Evolutionary conservation across 2,797 vertebrate genomes (phyloP).

Genomic region (Gadopsis marmoratus): DNA sequence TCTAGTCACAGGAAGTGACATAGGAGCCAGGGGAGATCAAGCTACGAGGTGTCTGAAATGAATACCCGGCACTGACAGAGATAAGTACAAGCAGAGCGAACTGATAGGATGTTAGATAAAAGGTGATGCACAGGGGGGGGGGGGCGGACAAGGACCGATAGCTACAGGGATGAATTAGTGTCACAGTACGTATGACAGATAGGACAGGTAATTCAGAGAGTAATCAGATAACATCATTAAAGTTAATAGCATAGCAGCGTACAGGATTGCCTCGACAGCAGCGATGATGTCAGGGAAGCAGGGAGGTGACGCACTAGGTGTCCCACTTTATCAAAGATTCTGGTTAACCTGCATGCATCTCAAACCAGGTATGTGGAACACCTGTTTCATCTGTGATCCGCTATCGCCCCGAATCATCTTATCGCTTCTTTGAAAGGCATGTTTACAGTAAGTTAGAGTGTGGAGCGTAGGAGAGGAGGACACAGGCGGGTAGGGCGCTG

Average conservation of each 20-base stretch:
- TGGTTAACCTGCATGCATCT: slow-evolving; percentile 33
- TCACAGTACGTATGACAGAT: slow-evolving; percentile 4
- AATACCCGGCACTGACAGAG: slow-evolving; percentile 66
- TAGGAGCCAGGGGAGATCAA: slow-evolving; percentile 73
- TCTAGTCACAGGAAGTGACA: slow-evolving; percentile 83
- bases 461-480: slow-evolving; percentile 31
- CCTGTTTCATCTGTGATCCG: slow-evolving; percentile 63
- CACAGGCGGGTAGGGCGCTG: slow-evolving; percentile 26
- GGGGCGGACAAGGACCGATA: slow-evolving; percentile 12
- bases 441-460: slow-evolving; percentile 47
- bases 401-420: slow-evolving; percentile 47
- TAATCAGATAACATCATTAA: slow-evolving; percentile 53
- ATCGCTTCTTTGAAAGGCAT: slow-evolving; percentile 41
- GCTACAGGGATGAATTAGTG: slow-evolving; percentile 21
- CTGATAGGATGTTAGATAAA: slow-evolving; percentile 72
- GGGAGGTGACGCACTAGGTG: background rate
- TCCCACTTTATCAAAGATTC: slow-evolving; percentile 35
- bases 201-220: slow-evolving; percentile 31
- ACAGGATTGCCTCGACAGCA: slow-evolving; percentile 11
- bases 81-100: slow-evolving; percentile 65
- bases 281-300: slow-evolving; percentile 1
- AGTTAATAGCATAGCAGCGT: slow-evolving; percentile 30
- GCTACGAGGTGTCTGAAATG: slow-evolving; percentile 80
- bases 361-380: slow-evolving; percentile 58
- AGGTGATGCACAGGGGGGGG: slow-evolving; percentile 40